Evolutionary conservation across 1,140 invertebrate genomes (phyloP).

Genomic region (Aphaenogaster ashmeadi): DNA sequence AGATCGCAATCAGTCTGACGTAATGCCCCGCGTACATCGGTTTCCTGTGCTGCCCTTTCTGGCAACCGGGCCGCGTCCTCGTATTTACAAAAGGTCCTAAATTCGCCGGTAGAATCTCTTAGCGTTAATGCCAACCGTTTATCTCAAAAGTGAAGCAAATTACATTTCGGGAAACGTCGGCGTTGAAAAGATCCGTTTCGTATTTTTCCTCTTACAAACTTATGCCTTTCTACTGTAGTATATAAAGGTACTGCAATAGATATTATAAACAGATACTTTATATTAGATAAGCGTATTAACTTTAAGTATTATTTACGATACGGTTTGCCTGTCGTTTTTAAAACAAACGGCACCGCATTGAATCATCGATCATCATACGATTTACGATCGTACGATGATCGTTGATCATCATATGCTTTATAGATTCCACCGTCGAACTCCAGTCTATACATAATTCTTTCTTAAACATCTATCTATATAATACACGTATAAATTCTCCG

Average conservation of each 20-base stretch:
- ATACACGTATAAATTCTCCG: conserved; percentile 63
- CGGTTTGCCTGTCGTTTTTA: not conserved
- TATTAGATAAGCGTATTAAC: conserved; percentile 17
- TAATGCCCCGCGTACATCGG: conserved; percentile 74
- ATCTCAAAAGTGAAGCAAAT: conserved; percentile 9
- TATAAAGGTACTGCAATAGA: conserved; percentile 1
- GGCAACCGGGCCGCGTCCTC: conserved; percentile 25
- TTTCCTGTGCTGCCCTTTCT: conserved; percentile 35
- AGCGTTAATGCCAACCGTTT: conserved; percentile 1
- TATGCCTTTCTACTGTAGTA: not conserved
- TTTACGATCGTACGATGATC: not conserved
- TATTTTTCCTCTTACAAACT: not conserved
- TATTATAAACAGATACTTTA: conserved; percentile 34
- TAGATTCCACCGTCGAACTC: conserved; percentile 66
- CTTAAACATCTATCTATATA: conserved; percentile 73
- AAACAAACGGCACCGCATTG: conserved; percentile 3
- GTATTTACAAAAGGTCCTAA: conserved; percentile 71
- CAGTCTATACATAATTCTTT: conserved; percentile 61
- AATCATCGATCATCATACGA: not conserved
- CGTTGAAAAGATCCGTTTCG: not conserved
- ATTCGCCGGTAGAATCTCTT: conserved; percentile 41
- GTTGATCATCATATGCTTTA: not conserved
- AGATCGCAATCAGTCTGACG: conserved; percentile 79
- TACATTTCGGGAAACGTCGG: not conserved
- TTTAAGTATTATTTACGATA: conserved; percentile 3